Percentiles rank a stretch among this genome's conserved stretches.
Conservation (phyloP, 2,888 invertebrate genomes). For the Trisateles emortualis region DNA sequence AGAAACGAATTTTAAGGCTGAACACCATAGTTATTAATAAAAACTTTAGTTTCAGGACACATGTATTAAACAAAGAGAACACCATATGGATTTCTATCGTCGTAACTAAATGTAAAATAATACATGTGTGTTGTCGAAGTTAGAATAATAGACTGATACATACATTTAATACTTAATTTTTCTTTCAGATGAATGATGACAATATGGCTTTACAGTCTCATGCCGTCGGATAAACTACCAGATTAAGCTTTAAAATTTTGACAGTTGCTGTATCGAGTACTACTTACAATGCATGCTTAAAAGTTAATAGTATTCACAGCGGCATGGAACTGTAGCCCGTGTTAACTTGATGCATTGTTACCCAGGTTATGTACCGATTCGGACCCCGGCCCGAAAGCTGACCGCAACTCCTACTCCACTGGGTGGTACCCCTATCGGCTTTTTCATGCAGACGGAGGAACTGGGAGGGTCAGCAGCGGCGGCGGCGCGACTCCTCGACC, state of each 20-base stretch:
- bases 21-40: conserved; percentile 78
- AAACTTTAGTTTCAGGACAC: conserved; percentile 84
- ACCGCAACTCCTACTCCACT: conserved; percentile 99
- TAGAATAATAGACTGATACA: conserved; percentile 58
- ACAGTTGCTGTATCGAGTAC: conserved; percentile 57
- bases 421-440: conserved; percentile 96
- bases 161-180: conserved; percentile 77
- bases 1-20: conserved; percentile 50
- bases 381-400: conserved; percentile 98
- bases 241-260: conserved; percentile 64
- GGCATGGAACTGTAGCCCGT: conserved; percentile 51
- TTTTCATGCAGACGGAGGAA: conserved; percentile 97
- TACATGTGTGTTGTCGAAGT: conserved; percentile 75
- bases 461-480: conserved; percentile 93
- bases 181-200: conserved; percentile 85
- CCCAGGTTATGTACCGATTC: conserved; percentile 95
- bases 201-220: conserved; percentile 76
- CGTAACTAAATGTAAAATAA: conserved; percentile 52
- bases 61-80: conserved; percentile 76
- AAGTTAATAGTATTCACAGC: conserved; percentile 41
- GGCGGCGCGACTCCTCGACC: conserved; percentile 94
- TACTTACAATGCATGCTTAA: conserved; percentile 47
- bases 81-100: conserved; percentile 58
- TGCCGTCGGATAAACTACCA: conserved; percentile 75
- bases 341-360: conserved; percentile 65